Evolutionary conservation across 1,140 invertebrate genomes (phyloP), one percentile per base, ranked within the genome.

Genomic region (Dryas iulia): DNA sequence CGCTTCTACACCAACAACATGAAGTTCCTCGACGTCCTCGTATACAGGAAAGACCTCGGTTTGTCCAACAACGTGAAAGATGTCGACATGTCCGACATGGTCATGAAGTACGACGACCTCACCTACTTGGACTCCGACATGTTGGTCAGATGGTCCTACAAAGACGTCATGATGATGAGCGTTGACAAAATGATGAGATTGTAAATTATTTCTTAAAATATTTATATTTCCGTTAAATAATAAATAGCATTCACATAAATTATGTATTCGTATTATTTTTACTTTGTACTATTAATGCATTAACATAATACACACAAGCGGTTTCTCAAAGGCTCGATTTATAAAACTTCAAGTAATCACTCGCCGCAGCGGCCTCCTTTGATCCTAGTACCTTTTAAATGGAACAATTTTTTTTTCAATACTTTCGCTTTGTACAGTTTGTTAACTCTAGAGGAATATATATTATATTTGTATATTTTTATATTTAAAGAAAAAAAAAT

Each of bases 1-100:
- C 81, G 89, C 74, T 94, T 94, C 89, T 88, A 93, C 79, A 93
- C 94, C 25, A 90, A 91, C 28, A 96, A 96, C 89, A 94, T 95
- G 84, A 94, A 93, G 83, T 94, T 94, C 84, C 84, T 93, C 31
- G 95, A 95, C 73, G 91, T 96, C 23, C 83, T 90, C 63, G 94
- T 96, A 64, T 95, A 93, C 87, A 93, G 94, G 71, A 94, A 89
- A 65, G 87, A 89, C 71, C 39, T 87, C 58, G 66, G 63, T 18
- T 70, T 75, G 23, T 71, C 81, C 67, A 85, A 90, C 79, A 67
- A 61, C 21, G 81, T 80, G 24, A 90, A 88, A 69, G 72, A 87
- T 33, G 53, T 84, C 35, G 86, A 90, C 70, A 77, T 64, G 28
- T 84, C 88, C 3, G 80, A 88, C 69, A 80, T 85, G 78, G 76